Evolutionary conservation across 2,797 vertebrate species (phyloP), one percentile per base, ranked within the genome.

Genomic region (Bradypus variegatus): DNA sequence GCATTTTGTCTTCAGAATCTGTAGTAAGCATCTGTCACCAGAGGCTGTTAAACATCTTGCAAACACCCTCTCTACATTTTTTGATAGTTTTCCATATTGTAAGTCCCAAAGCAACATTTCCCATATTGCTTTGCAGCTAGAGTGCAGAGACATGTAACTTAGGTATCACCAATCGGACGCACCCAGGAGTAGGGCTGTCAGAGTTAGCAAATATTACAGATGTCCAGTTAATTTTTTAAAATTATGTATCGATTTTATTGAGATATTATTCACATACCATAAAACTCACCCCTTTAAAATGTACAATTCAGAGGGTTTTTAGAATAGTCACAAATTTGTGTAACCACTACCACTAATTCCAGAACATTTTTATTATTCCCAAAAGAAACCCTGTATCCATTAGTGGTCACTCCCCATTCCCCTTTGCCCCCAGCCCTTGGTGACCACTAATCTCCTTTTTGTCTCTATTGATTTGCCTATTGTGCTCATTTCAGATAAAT

Each of bases 271-370:
- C 73, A 78, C 65, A 36, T 53, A 8, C 7, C 33, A 27, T 88
- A 78, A 83, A 86, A 81, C 48, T 88, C 67, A 92, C 13, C 31
- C 27, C 73, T 88, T 73, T 27, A 88, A 94, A 93, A 10, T 67
- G 8, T 55, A 33, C 19, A 53, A 13, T 67, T 16, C 10, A 88
- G 31, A 50, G 12, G 12, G n/a, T 90, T 76, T 90, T 92, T n/a
- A 88, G 25, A 82, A 70, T 80, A 81, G 72, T 81, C 45, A 36
- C 41, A 72, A 85, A 86, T 27, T 86, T 80, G 10, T 77, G 4
- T 55, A 27, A 48, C 50, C 14, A 86, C 45, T 13, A 92, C 25
- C 18, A 69, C 25, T 83, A 72, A 79, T 87, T 77, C 29, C 21
- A 89, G 60, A 84, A 85, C 80, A 75, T 91, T 93, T 87, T 77